Conservation (phyloP, 2,888 invertebrate species). For the Aspidiotus destructor region DNA sequence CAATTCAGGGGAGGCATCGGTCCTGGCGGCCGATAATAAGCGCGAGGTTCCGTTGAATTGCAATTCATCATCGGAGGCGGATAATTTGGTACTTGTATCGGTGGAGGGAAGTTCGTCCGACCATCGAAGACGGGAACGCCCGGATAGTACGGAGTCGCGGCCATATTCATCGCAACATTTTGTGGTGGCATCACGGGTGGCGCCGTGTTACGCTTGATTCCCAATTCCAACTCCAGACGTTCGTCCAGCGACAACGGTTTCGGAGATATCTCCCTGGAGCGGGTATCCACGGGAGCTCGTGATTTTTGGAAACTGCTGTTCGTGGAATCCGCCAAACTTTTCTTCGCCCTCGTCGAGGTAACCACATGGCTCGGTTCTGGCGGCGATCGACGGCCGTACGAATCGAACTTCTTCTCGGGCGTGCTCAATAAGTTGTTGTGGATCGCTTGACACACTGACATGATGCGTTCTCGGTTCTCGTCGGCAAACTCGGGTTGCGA, state of each 20-base stretch:
- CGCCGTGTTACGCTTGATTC: conserved; percentile 44
- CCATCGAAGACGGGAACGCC: background rate
- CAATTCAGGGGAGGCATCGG: conserved; percentile 12
- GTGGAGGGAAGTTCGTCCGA: background rate
- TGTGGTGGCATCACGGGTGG: conserved; percentile 22
- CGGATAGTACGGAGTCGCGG: conserved; percentile 1
- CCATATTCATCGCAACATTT: conserved; percentile 30
- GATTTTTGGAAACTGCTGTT: conserved; percentile 47
- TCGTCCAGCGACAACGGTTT: conserved; percentile 53
- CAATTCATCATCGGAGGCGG: conserved; percentile 10
- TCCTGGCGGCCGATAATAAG: background rate
- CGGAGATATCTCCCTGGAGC: conserved; percentile 43
- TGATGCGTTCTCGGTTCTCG: background rate
- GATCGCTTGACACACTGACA: conserved; percentile 11
- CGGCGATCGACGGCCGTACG: background rate
- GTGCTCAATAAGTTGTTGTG: conserved; percentile 2
- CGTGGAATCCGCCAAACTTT: conserved; percentile 48
- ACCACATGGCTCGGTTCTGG: background rate
- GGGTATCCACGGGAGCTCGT: conserved; percentile 39
- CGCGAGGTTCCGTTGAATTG: background rate
- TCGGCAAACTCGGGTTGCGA: background rate
- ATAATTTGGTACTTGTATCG: conserved; percentile 5
- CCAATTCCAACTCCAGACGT: conserved; percentile 51
- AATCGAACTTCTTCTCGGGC: background rate
- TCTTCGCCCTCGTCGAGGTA: conserved; percentile 12